Evolutionary conservation across 2,888 invertebrate species (phyloP).

Genomic region (Caenorhabditis sinica): DNA sequence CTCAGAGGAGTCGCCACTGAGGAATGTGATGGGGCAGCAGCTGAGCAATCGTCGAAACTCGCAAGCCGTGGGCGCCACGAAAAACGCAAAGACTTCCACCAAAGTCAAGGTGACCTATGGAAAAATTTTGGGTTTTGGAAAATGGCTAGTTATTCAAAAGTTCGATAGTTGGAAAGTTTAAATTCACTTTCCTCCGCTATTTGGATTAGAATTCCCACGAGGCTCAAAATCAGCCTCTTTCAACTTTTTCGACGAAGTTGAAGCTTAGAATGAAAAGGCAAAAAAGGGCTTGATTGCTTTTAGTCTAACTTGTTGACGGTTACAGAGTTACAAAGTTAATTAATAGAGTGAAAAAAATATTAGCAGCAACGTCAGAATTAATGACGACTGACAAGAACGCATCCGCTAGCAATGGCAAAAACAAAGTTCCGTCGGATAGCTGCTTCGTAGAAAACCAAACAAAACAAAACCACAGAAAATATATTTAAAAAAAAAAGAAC

Average conservation of each 20-base stretch:
- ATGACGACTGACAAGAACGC: not conserved
- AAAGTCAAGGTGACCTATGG: constrained; percentile 52
- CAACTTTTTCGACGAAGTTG: not conserved
- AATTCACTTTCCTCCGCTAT: not conserved
- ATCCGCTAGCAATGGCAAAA: not conserved
- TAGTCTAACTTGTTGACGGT: not conserved
- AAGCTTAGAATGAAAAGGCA: no score
- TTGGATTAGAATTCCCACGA: constrained; percentile 4
- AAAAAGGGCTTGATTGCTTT: no score
- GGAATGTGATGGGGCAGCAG: constrained; percentile 73
- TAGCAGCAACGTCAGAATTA: constrained; percentile 5
- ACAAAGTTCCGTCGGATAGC: not conserved
- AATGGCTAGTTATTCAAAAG: not conserved
- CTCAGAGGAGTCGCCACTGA: constrained; percentile 29
- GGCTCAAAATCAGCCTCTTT: constrained; percentile 13
- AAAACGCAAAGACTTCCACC: constrained; percentile 48
- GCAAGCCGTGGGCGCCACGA: constrained; percentile 63
- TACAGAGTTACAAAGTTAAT: not conserved
- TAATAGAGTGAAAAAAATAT: not conserved
- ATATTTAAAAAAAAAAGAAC: constrained; percentile 5
- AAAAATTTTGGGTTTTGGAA: not conserved
- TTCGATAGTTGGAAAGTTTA: not conserved
- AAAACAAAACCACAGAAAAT: constrained; percentile 26
- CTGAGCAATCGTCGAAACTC: constrained; percentile 70
- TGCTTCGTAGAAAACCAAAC: not conserved